phyloP scores from a whole-genome alignment of 1,140 invertebrate species.

The Sarcophaga peregrina region DNA sequence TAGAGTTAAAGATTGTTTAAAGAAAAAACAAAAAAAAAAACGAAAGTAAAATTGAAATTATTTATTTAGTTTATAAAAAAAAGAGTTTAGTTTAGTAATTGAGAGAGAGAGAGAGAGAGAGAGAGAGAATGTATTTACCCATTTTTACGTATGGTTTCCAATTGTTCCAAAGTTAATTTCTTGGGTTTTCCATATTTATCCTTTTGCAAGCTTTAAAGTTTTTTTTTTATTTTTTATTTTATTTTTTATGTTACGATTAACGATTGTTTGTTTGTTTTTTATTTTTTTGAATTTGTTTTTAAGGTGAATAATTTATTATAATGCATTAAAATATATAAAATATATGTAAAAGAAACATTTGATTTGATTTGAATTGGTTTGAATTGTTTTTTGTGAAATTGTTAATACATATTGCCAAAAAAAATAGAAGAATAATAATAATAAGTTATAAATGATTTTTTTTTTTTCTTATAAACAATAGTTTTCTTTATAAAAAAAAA shows the following conservation, averaged over 20 bases:
- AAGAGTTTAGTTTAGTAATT: conserved; percentile 43
- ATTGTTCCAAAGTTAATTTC: conserved; percentile 86
- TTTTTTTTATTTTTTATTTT: conserved; percentile 69
- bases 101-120: conserved; percentile 14
- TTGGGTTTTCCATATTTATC: conserved; percentile 88
- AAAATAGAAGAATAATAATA: too few relatives aligned
- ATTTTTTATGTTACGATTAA: conserved; percentile 29
- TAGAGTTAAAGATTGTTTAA: too few relatives aligned
- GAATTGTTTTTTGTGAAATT: too few relatives aligned
- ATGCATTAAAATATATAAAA: conserved; percentile 8
- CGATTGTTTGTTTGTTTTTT: conserved; percentile 41
- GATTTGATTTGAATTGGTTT: background rate
- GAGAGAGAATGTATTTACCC: conserved; percentile 76
- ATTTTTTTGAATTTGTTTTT: conserved; percentile 43
- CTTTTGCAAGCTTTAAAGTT: conserved; percentile 82
- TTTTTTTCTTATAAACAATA: too few relatives aligned
- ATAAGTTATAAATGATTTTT: too few relatives aligned
- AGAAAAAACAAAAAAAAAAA: too few relatives aligned
- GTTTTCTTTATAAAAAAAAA: too few relatives aligned
- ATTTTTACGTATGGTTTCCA: conserved; percentile 85
- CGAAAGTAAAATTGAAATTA: background rate
- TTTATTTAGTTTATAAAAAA: conserved; percentile 31
- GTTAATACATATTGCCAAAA: too few relatives aligned
- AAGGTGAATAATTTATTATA: conserved; percentile 34
- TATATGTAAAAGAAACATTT: conserved; percentile 16